Evolutionary conservation across 2,888 invertebrate species (phyloP).

Genomic region (Watsonalla cultraria): DNA sequence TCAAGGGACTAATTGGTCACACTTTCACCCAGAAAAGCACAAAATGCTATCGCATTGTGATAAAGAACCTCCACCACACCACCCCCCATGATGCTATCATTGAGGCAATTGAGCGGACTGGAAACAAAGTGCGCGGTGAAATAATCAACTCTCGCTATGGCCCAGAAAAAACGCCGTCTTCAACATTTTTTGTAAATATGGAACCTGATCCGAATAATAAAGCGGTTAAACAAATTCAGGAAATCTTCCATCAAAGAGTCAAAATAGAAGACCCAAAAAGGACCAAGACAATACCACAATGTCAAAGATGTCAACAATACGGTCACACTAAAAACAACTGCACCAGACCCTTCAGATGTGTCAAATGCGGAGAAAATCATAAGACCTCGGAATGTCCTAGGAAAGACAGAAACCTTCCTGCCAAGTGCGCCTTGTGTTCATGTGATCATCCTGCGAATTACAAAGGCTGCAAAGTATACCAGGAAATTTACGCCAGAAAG

Average conservation of each 20-base stretch:
- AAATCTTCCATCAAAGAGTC: slow-evolving; percentile 12
- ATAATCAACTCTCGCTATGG: slow-evolving; percentile 3
- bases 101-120: neutral
- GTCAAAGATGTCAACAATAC: slow-evolving; percentile 21
- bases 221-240: slow-evolving; percentile 8
- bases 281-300: slow-evolving; percentile 11
- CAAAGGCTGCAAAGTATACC: slow-evolving; percentile 11
- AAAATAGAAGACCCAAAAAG: slow-evolving; percentile 19
- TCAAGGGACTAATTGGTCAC: neutral
- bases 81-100: neutral
- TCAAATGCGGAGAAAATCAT: slow-evolving; percentile 20
- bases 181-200: slow-evolving; percentile 15
- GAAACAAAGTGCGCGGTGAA: neutral
- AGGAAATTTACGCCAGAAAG: slow-evolving; percentile 9
- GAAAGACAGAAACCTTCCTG: slow-evolving; percentile 12
- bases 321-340: slow-evolving; percentile 19
- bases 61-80: neutral
- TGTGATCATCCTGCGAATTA: slow-evolving; percentile 14
- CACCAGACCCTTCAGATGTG: slow-evolving; percentile 17
- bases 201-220: slow-evolving; percentile 12
- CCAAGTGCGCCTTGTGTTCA: slow-evolving; percentile 15
- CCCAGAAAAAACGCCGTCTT: slow-evolving; percentile 4
- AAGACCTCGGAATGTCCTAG: slow-evolving; percentile 19
- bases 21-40: neutral
- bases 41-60: neutral